Evolutionary conservation across 2,113 vertebrate genomes (phyloP).

Genomic region (Mesocricetus auratus): DNA sequence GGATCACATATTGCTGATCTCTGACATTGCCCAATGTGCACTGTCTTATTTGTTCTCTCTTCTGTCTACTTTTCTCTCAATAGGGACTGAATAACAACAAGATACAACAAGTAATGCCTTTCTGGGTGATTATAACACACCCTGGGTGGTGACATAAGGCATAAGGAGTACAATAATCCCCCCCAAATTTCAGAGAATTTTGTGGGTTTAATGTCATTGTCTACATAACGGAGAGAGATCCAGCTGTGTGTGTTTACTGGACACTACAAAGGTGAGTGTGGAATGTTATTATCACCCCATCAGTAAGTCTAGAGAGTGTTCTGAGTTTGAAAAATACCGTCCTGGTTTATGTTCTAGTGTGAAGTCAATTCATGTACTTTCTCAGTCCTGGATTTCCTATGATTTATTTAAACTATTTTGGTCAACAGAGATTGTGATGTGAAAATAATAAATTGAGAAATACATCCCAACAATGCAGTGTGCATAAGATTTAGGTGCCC

Average conservation of each 20-base stretch:
- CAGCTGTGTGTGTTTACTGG: constrained; percentile 32
- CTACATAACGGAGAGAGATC: constrained; percentile 68
- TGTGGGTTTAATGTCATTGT: constrained; percentile 68
- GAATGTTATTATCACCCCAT: constrained; percentile 63
- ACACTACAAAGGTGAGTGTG: constrained; percentile 51
- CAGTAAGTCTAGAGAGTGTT: not conserved
- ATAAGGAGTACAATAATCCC: constrained; percentile 76
- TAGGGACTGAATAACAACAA: constrained; percentile 74
- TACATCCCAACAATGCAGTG: constrained; percentile 48
- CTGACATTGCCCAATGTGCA: constrained; percentile 32
- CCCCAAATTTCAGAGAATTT: constrained; percentile 72
- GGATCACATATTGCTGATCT: not conserved
- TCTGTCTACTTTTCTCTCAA: constrained; percentile 58
- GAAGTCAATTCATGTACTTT: constrained; percentile 54
- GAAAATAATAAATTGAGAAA: constrained; percentile 70
- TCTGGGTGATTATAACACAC: constrained; percentile 80
- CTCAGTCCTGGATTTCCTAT: constrained; percentile 46
- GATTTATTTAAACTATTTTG: constrained; percentile 53
- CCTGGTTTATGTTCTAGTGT: constrained; percentile 49
- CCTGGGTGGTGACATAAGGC: constrained; percentile 73
- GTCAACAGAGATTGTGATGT: constrained; percentile 23
- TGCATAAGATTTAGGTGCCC: constrained; percentile 25
- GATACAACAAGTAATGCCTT: constrained; percentile 73
- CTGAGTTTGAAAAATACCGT: constrained; percentile 65
- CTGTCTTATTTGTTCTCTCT: not conserved